Conservation (phyloP, 2,888 invertebrate species). For the Patella depressa region DNA sequence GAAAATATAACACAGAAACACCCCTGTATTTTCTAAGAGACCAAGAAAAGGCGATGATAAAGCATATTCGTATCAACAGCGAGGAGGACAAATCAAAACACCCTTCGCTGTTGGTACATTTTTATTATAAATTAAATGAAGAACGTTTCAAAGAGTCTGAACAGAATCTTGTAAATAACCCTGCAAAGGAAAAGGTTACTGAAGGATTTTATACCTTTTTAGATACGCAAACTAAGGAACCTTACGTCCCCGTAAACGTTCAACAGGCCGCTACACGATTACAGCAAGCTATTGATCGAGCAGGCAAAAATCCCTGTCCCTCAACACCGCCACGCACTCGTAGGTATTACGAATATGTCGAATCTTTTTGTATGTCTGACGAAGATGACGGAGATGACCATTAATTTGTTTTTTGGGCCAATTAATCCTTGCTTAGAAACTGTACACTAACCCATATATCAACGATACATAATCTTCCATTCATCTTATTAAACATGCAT, state of each 20-base stretch:
- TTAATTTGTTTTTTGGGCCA: too few relatives aligned
- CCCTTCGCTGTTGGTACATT: neutral
- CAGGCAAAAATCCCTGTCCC: neutral
- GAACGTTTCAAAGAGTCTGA: neutral
- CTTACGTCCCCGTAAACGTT: neutral
- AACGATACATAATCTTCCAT: too few relatives aligned
- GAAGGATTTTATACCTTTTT: neutral
- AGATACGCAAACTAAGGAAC: neutral
- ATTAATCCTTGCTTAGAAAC: too few relatives aligned
- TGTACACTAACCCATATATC: too few relatives aligned
- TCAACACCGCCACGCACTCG: too few relatives aligned
- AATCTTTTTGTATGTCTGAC: too few relatives aligned
- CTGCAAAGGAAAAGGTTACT: neutral
- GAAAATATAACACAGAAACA: too few relatives aligned
- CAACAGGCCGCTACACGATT: neutral
- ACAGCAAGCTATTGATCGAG: neutral
- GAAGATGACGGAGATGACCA: too few relatives aligned
- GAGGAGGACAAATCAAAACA: neutral
- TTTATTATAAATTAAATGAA: neutral
- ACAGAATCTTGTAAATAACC: neutral
- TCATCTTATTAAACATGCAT: too few relatives aligned
- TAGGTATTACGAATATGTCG: too few relatives aligned
- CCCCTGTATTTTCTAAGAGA: too few relatives aligned
- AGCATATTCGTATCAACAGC: neutral
- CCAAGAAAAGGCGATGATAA: neutral